Evolutionary conservation across 37 sponge, comb jelly and placozoan species (phyloP).

Genomic region (Bolinopsis microptera): DNA sequence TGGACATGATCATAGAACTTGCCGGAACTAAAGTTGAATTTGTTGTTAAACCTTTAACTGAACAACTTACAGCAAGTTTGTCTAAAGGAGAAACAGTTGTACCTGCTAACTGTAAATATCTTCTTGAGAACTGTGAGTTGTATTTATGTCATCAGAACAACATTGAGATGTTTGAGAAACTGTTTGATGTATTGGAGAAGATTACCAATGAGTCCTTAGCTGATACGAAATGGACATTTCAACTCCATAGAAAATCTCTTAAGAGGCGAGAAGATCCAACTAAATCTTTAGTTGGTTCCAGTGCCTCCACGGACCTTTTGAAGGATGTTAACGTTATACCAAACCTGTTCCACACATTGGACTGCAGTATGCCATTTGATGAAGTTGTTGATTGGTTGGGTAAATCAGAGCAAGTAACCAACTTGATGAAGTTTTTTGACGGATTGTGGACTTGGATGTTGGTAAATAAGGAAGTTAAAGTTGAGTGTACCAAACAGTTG

Average conservation of each 20-base stretch:
- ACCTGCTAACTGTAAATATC: neutral
- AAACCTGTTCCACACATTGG: neutral
- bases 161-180: neutral
- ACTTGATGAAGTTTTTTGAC: neutral
- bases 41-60: neutral
- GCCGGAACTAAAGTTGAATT: neutral
- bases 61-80: neutral
- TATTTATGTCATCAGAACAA: neutral
- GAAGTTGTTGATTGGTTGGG: neutral
- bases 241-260: neutral
- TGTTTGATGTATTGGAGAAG: neutral
- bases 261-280: neutral
- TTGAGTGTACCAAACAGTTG: neutral
- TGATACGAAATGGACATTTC: neutral
- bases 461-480: neutral
- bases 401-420: neutral
- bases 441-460: neutral
- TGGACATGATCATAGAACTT: neutral
- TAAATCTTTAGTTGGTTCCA: neutral
- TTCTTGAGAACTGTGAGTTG: neutral
- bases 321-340: neutral
- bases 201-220: neutral
- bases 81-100: neutral
- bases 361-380: neutral
- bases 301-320: neutral